Conservation (phyloP, 1,140 invertebrate genomes). For the Bombus terrestris region DNA sequence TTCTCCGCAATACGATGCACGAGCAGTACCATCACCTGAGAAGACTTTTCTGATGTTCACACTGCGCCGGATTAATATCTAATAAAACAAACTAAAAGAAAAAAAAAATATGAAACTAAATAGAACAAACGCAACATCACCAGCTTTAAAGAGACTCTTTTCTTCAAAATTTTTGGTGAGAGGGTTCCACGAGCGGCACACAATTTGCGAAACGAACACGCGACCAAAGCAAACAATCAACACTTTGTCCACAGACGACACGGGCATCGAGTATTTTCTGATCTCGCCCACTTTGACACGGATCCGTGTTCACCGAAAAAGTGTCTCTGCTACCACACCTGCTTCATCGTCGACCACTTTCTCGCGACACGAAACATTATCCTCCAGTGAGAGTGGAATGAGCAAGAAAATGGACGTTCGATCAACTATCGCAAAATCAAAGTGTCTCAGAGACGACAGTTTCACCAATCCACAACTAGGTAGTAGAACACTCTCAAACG, state of each 20-base stretch:
- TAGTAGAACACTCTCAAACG: conserved; percentile 39
- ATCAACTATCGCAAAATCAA: neutral
- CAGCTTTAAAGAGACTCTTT: conserved; percentile 50
- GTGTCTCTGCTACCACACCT: conserved; percentile 73
- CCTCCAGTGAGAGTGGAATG: neutral
- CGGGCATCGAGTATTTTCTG: conserved; percentile 91
- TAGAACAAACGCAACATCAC: conserved; percentile 24
- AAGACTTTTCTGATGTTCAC: conserved; percentile 42
- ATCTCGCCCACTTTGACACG: conserved; percentile 90
- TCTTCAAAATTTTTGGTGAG: conserved; percentile 63
- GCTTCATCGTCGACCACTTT: conserved; percentile 66
- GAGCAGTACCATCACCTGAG: conserved; percentile 13
- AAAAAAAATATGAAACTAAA: neutral
- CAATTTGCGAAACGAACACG: neutral
- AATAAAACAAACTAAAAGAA: neutral
- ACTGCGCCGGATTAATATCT: conserved; percentile 15
- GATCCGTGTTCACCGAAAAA: conserved; percentile 89
- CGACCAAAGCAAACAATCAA: conserved; percentile 53
- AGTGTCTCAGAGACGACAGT: neutral
- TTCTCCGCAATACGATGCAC: conserved; percentile 46
- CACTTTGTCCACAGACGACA: conserved; percentile 86
- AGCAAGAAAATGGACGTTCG: conserved; percentile 15
- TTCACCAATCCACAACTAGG: neutral
- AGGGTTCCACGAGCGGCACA: conserved; percentile 59
- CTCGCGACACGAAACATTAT: conserved; percentile 16